Conservation (phyloP, 2,113 vertebrate genomes). For the Apteryx mantelli region DNA sequence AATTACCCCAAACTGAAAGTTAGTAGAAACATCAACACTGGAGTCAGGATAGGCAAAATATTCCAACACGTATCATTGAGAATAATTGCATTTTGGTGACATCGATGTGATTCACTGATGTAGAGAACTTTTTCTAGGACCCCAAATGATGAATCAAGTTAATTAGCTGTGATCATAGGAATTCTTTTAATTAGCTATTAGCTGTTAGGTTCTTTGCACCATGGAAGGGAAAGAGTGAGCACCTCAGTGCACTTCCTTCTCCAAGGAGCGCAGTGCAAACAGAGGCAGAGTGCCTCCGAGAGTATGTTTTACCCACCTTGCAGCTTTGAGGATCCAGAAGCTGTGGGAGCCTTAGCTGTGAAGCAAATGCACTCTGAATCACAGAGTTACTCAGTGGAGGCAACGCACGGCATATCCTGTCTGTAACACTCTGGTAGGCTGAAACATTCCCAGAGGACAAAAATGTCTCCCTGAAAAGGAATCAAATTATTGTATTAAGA, state of each 20-base stretch:
- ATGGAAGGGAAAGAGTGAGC: neutral
- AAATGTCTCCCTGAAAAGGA: slow-evolving; percentile 68
- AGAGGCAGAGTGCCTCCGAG: neutral
- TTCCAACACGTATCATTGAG: neutral
- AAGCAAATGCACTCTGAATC: slow-evolving; percentile 54
- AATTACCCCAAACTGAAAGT: neutral
- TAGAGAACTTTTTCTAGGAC: neutral
- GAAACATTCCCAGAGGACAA: slow-evolving; percentile 73
- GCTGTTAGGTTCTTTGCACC: neutral
- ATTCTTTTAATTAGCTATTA: neutral
- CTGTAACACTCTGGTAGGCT: slow-evolving; percentile 76
- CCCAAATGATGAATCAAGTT: neutral
- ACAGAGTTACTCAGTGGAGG: slow-evolving; percentile 64
- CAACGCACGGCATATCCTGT: slow-evolving; percentile 66
- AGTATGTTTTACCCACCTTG: slow-evolving; percentile 54
- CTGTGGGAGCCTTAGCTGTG: slow-evolving; percentile 71
- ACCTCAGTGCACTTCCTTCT: neutral
- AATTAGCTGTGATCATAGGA: neutral
- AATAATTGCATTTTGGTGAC: neutral
- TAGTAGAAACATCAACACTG: neutral
- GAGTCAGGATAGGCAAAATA: neutral
- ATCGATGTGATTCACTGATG: neutral
- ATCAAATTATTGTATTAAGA: neutral
- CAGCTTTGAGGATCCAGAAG: slow-evolving; percentile 64
- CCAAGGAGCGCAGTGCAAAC: neutral